Conservation (phyloP, 2,888 invertebrate genomes). For the Eupithecia tripunctaria region DNA sequence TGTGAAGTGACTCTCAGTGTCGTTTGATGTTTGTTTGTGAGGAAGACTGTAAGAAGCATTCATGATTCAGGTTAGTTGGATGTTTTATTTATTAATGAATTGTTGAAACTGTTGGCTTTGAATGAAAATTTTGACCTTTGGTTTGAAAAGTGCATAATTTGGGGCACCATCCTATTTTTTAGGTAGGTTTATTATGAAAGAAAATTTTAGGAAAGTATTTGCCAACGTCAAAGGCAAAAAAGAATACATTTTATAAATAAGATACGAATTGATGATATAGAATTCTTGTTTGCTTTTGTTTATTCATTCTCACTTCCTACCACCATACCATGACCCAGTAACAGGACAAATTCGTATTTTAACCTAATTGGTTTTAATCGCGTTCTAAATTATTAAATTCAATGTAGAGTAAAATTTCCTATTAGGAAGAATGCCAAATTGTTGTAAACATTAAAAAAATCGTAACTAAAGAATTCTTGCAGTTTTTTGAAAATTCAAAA, state of each 20-base stretch:
- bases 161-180: neutral
- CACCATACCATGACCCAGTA: neutral
- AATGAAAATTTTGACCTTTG: neutral
- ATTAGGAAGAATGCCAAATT: too few relatives aligned
- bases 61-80: conserved; percentile 81
- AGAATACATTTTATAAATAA: neutral
- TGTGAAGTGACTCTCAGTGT: conserved; percentile 76
- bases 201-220: neutral
- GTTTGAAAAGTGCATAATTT: neutral
- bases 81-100: conserved; percentile 38
- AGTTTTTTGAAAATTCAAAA: neutral
- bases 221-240: neutral
- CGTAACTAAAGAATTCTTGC: too few relatives aligned
- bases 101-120: neutral
- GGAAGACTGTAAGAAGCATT: conserved; percentile 68
- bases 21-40: conserved; percentile 72
- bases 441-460: too few relatives aligned
- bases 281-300: neutral
- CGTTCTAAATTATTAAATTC: neutral
- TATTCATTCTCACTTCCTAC: neutral
- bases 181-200: neutral
- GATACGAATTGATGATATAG: neutral
- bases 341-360: neutral
- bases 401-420: neutral
- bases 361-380: neutral